A percentile compares a stretch with the other conserved stretches of the same genome.
Conservation (phyloP, 1,140 invertebrate genomes). For the Ips typographus region DNA sequence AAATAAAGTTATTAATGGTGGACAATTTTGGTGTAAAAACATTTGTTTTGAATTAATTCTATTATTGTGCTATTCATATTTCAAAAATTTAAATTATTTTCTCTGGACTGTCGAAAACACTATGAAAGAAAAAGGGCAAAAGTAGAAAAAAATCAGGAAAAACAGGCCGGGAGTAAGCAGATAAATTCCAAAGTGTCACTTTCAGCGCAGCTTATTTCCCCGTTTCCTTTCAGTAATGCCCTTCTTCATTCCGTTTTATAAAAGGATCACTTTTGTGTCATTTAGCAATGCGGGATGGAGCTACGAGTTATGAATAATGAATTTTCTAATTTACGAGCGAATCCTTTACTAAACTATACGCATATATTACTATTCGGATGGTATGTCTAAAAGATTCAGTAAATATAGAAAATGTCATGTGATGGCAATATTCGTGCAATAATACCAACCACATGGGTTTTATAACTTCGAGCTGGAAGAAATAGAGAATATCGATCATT, state of each 20-base stretch:
- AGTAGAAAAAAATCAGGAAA: background rate
- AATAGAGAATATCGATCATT: background rate
- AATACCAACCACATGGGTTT: background rate
- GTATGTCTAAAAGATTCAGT: no score
- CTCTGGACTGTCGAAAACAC: background rate
- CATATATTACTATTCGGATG: no score
- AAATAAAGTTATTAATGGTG: no score
- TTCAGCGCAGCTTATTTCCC: conserved; percentile 26
- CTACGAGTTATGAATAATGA: conserved; percentile 32
- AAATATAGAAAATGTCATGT: no score
- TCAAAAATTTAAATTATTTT: no score
- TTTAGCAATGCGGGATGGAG: conserved; percentile 22
- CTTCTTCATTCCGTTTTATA: conserved; percentile 32
- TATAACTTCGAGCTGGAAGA: background rate
- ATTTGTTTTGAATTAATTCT: no score
- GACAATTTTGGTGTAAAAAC: no score
- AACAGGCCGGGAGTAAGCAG: conserved; percentile 6
- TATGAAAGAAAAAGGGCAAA: background rate
- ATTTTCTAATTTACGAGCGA: conserved; percentile 25
- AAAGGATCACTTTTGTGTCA: conserved; percentile 33
- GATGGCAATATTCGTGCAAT: no score
- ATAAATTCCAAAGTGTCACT: conserved; percentile 28
- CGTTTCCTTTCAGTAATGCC: conserved; percentile 29
- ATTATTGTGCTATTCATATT: no score
- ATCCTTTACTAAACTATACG: background rate